These are phyloP conservation scores for Phaethon lepturus DNA, from an alignment of 2,113 vertebrate species.

Conservation along the genomic window DNA sequence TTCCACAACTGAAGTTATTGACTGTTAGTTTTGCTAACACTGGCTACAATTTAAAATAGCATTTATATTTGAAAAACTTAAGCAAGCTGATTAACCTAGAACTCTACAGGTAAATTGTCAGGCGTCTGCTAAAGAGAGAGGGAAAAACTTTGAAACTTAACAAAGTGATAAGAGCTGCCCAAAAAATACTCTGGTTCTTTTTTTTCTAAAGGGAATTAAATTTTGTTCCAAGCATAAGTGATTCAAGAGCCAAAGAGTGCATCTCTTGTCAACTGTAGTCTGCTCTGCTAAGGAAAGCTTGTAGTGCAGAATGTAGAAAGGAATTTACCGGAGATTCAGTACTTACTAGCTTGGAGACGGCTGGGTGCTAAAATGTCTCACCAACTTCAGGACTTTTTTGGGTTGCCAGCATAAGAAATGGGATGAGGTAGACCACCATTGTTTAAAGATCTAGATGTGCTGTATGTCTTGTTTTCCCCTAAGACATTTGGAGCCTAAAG, in stretches of 20 bases:
- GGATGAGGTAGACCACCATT: not conserved
- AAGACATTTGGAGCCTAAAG: not conserved
- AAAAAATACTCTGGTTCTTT: not conserved
- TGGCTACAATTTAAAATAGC: not conserved
- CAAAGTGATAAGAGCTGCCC: not conserved
- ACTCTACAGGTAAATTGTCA: not conserved
- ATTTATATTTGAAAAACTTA: not conserved
- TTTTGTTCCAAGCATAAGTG: not conserved
- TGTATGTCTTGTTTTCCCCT: not conserved
- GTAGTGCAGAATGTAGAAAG: not conserved
- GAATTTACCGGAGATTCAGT: not conserved
- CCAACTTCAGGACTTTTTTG: not conserved
- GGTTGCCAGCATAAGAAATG: not conserved
- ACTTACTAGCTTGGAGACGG: not conserved
- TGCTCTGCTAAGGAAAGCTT: not conserved
- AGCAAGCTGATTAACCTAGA: not conserved
- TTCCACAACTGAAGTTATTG: not conserved
- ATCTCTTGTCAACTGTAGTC: not conserved
- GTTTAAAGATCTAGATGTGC: not conserved
- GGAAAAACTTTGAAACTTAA: not conserved
- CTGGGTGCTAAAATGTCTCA: not conserved
- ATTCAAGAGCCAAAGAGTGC: not conserved
- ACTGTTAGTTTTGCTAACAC: not conserved
- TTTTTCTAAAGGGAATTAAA: not conserved
- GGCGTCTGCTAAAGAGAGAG: not conserved